Evolutionary conservation across 2,797 vertebrate genomes (phyloP), one percentile per base, ranked within the genome.

Genomic region (Sebastes goodei): DNA sequence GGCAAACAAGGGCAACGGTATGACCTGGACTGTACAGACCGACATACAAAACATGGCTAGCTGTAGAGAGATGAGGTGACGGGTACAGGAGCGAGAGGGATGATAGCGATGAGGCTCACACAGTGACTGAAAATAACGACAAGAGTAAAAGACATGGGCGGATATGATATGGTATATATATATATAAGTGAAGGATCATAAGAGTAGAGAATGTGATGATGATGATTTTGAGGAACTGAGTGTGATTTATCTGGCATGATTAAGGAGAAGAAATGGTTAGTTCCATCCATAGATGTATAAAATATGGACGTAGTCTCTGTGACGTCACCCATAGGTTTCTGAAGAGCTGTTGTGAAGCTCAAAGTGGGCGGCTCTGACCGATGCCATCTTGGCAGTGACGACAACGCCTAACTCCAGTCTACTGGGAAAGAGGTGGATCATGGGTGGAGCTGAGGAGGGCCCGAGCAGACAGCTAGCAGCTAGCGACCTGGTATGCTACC

Each of bases 1-100:
- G 86, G 84, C 88, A 84, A 78, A 74, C 80, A 86, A 85, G 81
- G 85, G 71, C 81, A 86, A 35, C 21, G 2, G 46, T n/a, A 29
- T 87, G 82, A 89, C 91, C 91, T 78, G 74, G 32, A 75, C 69
- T 21, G 60, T 25, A 27, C 56, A 30, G 52, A 82, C 17, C 61
- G 17, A 60, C 70, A 63, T 42, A 53, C 56, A 32, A 67, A 80
- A 78, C 74, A 75, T 3, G 33, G 12, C 17, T 2, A 7, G 38
- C 69, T 66, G 61, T 1, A n/a, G 1, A 42, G 42, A 60, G 63
- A 57, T 17, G 33, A 7, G 35, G 5, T 27, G 23, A 32, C 1
- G 42, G 42, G 42, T 42, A 7, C 12, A 14, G 23, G 1, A 6
- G 6, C 1, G n/a, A 59, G 29, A n/a, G 53, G 7, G 27, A 23